phyloP scores from a whole-genome alignment of 1,140 invertebrate species.

The Delia radicum region DNA sequence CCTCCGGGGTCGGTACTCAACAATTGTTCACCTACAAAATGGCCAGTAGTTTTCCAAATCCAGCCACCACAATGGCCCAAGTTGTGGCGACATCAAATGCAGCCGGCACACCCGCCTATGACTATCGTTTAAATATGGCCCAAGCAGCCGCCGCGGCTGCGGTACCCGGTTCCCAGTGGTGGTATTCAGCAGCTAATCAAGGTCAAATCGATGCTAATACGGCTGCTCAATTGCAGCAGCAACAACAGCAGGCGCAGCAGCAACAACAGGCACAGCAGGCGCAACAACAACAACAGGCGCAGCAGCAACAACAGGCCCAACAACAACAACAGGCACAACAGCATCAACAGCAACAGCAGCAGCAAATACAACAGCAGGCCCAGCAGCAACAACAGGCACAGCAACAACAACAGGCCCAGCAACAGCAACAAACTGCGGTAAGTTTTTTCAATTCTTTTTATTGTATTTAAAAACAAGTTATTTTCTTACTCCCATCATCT shows the following conservation, averaged over 20 bases:
- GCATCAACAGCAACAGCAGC: constrained; percentile 46
- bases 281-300: constrained; percentile 52
- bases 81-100: constrained; percentile 59
- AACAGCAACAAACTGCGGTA: constrained; percentile 50
- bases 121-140: constrained; percentile 63
- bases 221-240: constrained; percentile 59
- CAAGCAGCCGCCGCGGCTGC: constrained; percentile 57
- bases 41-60: constrained; percentile 76
- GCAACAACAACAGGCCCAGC: constrained; percentile 46
- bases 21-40: constrained; percentile 82
- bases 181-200: constrained; percentile 63
- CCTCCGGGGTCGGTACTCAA: constrained; percentile 65
- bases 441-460: constrained; percentile 25
- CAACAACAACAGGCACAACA: constrained; percentile 58
- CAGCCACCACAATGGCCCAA: constrained; percentile 60
- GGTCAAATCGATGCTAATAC: constrained; percentile 54
- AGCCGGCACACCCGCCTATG: constrained; percentile 58
- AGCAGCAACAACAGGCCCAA: constrained; percentile 56
- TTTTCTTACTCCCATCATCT: too few relatives aligned
- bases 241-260: constrained; percentile 56
- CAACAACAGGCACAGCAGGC: constrained; percentile 60
- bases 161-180: constrained; percentile 67
- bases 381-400: constrained; percentile 53
- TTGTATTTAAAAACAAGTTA: too few relatives aligned
- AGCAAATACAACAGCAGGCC: constrained; percentile 59